Conservation (phyloP, 2,888 invertebrate genomes). For the Pemphredon lugubris region DNA sequence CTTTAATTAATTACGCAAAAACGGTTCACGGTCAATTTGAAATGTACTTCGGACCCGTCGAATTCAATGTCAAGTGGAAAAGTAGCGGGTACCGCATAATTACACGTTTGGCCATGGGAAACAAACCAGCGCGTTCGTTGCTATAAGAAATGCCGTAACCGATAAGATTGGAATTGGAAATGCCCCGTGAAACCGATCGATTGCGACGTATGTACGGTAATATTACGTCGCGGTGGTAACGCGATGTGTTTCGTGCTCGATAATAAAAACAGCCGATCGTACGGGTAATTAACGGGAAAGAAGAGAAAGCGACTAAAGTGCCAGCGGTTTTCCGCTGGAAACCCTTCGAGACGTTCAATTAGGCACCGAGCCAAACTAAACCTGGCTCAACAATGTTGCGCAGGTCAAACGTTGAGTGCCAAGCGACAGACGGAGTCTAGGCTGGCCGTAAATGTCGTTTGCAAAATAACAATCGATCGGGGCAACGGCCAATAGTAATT, state of each 20-base stretch:
- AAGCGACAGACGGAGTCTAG: conserved; percentile 56
- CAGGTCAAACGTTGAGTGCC: conserved; percentile 57
- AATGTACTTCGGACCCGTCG: too few relatives aligned
- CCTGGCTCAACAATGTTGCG: conserved; percentile 49
- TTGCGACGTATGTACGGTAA: too few relatives aligned
- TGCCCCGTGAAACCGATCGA: too few relatives aligned
- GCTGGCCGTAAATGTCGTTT: conserved; percentile 32
- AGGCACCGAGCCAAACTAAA: conserved; percentile 62
- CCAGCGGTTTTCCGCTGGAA: conserved; percentile 53
- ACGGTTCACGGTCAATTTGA: too few relatives aligned
- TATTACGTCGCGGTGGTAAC: not conserved
- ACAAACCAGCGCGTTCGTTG: too few relatives aligned
- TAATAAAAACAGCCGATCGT: conserved; percentile 56
- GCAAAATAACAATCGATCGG: conserved; percentile 3
- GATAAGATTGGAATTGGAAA: too few relatives aligned
- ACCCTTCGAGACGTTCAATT: conserved; percentile 64
- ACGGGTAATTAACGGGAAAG: conserved; percentile 56
- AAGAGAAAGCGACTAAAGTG: conserved; percentile 42
- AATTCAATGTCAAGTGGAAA: too few relatives aligned
- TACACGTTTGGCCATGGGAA: too few relatives aligned
- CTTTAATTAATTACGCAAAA: too few relatives aligned
- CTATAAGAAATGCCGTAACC: too few relatives aligned
- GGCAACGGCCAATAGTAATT: not conserved
- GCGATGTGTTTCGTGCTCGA: conserved; percentile 33
- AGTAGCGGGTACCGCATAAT: too few relatives aligned